Conservation (phyloP, 2,888 invertebrate genomes). For the Trachelus iudaicus region DNA sequence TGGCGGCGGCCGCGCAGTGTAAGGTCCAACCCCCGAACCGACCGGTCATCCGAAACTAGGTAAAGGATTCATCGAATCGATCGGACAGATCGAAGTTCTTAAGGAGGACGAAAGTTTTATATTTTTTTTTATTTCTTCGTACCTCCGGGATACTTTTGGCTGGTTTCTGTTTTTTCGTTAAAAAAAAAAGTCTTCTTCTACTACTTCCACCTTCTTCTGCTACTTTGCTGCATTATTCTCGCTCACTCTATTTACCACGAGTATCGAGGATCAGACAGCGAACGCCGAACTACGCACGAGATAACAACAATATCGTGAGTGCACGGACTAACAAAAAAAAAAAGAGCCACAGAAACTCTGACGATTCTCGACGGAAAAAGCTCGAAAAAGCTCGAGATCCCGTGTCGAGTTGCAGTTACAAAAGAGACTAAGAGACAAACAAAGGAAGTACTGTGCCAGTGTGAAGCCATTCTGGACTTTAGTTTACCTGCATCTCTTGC, state of each 20-base stretch:
- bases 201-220: background rate
- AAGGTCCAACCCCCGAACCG: constrained; percentile 65
- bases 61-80: constrained; percentile 41
- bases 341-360: background rate
- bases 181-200: background rate
- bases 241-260: background rate
- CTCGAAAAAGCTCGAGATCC: background rate
- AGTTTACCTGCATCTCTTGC: background rate
- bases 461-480: background rate
- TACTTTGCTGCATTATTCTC: background rate
- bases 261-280: background rate
- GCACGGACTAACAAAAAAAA: constrained; percentile 17
- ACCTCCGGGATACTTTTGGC: background rate
- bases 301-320: constrained; percentile 12
- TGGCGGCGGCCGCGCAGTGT: constrained; percentile 61
- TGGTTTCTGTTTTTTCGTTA: background rate
- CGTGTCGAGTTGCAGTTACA: background rate
- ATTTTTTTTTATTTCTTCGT: background rate
- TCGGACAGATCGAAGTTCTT: constrained; percentile 11
- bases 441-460: background rate
- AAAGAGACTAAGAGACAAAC: background rate
- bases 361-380: background rate
- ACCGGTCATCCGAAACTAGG: constrained; percentile 66
- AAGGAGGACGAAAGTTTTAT: background rate
- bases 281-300: background rate